These are phyloP conservation scores for Thamnophis elegans DNA, from an alignment of 2,797 vertebrate genomes.

Conservation along the genomic window DNA sequence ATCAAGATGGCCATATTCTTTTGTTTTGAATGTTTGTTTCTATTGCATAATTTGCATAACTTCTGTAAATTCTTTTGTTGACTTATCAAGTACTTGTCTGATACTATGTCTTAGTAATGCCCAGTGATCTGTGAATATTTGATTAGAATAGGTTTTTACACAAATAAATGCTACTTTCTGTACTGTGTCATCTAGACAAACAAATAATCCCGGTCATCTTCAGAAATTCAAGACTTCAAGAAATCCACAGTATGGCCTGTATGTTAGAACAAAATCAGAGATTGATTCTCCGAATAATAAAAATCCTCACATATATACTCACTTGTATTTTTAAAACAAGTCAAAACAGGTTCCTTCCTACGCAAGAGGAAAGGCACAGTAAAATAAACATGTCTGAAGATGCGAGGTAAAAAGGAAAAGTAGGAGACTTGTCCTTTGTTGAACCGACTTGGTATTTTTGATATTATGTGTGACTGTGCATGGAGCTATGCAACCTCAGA, in stretches of 20 bases:
- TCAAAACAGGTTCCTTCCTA: constrained; percentile 48
- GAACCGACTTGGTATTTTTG: constrained; percentile 22
- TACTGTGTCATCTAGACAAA: constrained; percentile 37
- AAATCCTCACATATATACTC: neutral
- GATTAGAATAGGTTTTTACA: constrained; percentile 61
- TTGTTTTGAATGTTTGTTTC: constrained; percentile 74
- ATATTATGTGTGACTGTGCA: constrained; percentile 64
- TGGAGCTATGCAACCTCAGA: constrained; percentile 65
- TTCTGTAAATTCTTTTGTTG: constrained; percentile 65
- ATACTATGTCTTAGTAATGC: constrained; percentile 64
- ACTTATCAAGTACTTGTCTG: constrained; percentile 52
- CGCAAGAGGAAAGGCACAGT: constrained; percentile 42
- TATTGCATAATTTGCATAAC: constrained; percentile 57
- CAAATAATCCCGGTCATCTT: constrained; percentile 58
- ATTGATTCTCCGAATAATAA: constrained; percentile 51
- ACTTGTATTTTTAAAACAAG: constrained; percentile 37
- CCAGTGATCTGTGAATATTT: constrained; percentile 56
- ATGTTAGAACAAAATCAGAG: constrained; percentile 11
- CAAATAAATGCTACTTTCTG: constrained; percentile 63
- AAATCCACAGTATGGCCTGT: constrained; percentile 42
- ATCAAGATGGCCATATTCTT: constrained; percentile 72
- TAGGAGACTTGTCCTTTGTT: constrained; percentile 43
- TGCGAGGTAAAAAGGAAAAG: constrained; percentile 56
- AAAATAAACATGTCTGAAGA: constrained; percentile 42
- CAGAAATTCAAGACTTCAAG: constrained; percentile 34